Conservation (phyloP, 2,113 vertebrate species). For the Pontoporia blainvillei region DNA sequence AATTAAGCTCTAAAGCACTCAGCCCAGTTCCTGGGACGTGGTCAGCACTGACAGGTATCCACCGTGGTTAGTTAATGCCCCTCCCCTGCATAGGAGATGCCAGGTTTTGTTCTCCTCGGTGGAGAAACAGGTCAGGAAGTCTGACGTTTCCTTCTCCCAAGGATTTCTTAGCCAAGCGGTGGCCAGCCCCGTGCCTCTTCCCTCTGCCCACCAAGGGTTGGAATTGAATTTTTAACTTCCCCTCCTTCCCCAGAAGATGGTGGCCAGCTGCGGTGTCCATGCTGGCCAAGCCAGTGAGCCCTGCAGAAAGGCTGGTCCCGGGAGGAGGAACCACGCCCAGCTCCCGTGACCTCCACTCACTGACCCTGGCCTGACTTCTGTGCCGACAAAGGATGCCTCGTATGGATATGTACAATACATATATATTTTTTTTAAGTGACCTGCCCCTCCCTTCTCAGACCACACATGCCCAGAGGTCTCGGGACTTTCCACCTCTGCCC, state of each 20-base stretch:
- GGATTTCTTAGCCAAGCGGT: not conserved
- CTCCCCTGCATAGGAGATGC: not conserved
- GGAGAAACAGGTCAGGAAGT: not conserved
- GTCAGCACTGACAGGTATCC: fast-evolving
- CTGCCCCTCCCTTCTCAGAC: slow-evolving; percentile 40
- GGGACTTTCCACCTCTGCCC: not conserved
- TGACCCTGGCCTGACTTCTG: not conserved
- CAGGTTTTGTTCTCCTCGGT: not conserved
- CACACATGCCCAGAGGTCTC: slow-evolving; percentile 37
- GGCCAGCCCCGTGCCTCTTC: not conserved
- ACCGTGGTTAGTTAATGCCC: fast-evolving
- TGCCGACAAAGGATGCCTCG: not conserved
- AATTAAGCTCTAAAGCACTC: not conserved
- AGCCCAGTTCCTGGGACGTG: not conserved
- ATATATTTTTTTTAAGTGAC: slow-evolving; percentile 52
- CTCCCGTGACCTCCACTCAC: not conserved
- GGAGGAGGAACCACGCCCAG: not conserved
- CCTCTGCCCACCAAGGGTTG: not conserved
- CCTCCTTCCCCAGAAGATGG: not conserved
- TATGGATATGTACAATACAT: slow-evolving; percentile 61
- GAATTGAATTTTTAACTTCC: not conserved
- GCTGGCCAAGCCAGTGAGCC: not conserved
- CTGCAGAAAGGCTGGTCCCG: not conserved
- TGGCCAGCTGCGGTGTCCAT: not conserved
- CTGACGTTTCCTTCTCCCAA: slow-evolving; percentile 29